phyloP scores from a whole-genome alignment of 2,888 invertebrate species.

The Branchipolynoe longqiensis region DNA sequence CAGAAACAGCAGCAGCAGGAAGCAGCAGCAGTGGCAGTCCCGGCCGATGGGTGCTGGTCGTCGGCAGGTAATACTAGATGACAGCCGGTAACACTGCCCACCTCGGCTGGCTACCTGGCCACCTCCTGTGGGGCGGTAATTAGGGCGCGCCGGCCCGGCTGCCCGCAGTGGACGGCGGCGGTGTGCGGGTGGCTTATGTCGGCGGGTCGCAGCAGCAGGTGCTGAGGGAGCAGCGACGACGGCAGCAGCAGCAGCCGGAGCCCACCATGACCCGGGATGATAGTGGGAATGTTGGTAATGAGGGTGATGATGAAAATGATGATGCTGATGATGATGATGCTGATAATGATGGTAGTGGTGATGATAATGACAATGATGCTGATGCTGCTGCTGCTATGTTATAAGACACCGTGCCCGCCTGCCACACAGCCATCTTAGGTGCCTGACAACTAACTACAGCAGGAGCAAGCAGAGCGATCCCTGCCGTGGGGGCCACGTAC shows the following conservation, averaged over 20 bases:
- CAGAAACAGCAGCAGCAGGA: not conserved
- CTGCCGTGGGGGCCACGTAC: not conserved
- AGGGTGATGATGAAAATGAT: too few species aligned
- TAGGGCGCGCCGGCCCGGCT: too few species aligned
- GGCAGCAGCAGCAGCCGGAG: not conserved
- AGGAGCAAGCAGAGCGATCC: not conserved
- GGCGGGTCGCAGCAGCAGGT: not conserved
- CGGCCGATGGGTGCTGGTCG: not conserved
- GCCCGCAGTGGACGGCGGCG: not conserved
- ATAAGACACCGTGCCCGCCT: constrained; percentile 1
- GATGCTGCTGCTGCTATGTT: too few species aligned
- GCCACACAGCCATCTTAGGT: constrained; percentile 43
- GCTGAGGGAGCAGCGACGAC: not conserved
- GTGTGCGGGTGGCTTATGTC: constrained; percentile 11
- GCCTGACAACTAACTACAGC: constrained; percentile 3
- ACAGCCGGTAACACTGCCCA: too few species aligned
- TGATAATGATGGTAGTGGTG: too few species aligned
- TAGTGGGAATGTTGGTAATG: too few species aligned
- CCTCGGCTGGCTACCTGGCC: too few species aligned
- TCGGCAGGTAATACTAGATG: too few species aligned
- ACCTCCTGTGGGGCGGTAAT: not conserved
- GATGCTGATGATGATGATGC: too few species aligned
- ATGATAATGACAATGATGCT: too few species aligned
- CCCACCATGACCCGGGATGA: not conserved
- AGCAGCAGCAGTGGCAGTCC: not conserved